Base-by-base conservation (phyloP, 2,113 vertebrate species). In the Laterallus jamaicensis region DNA sequence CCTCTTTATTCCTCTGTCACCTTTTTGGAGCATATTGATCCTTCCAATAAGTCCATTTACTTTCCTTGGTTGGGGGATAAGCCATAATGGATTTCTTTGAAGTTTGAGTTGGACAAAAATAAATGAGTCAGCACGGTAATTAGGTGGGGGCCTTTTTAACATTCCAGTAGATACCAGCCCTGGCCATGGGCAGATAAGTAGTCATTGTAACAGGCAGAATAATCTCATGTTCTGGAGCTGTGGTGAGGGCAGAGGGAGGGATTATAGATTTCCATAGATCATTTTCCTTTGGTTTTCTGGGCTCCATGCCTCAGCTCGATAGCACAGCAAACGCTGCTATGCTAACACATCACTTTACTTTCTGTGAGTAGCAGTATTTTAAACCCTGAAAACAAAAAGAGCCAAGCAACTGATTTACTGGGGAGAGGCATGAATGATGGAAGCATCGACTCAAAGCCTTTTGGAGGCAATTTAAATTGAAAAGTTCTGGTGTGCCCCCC, bases 301-400 rank as follows among this genome's bases (percentile, higher is more conserved):
- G 91, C 96, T 97, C 28, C 67, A 77, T 97, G 91, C 96, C 92
- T 82, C 93, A 92, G 90, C 40, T 60, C 24, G 67, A 75, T 95
- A 96, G 74, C 31, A 29, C 74, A 90, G 96, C 88, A 92, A 42
- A 82, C 32, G 90, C 83, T 64, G 84, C 71, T 62, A 22, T 88
- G 90, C 91, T 75, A 89, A 86, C 76, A 88, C 78, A 82, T 81
- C 84, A 37, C 50, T 84, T 76, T 73, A 22, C 67, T 59, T 82
- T 77, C 64, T 67, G 22, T 55, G 73, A 42, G 47, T 50, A 84
- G 55, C 74, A 52, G 60, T 42, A 73, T 80, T 73, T 95, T 63
- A 74, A 67, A 70, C 42, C 59, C 75, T 67, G 60, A 68, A 86
- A 91, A 69, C 74, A 91, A 89, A 78, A 86, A 68, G 70, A 59